Evolutionary conservation across 2,888 invertebrate species (phyloP), one percentile per base, ranked within the genome.

Genomic region (Limnephilus auricula): DNA sequence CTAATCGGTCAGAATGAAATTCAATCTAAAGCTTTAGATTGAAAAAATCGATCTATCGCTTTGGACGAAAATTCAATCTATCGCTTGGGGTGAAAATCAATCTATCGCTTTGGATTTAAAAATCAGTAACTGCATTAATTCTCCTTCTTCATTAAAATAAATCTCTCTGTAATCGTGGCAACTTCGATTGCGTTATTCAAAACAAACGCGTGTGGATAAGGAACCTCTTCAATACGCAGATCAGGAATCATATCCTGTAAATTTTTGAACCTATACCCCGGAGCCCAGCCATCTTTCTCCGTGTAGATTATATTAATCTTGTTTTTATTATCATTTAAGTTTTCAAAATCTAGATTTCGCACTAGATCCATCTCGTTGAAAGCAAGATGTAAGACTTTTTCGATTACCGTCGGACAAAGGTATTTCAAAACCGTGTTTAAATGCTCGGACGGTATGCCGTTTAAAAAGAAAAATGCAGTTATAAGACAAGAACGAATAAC

Each of bases 251-350:
- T 94, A 91, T 93, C 93, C 92, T 94, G 94, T 91, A 99, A 94
- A 92, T 97, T 96, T 40, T 97, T 95, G 94, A 97, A 98, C 94
- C 97, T 98, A 80, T 95, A 94, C 0, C 96, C 93, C 0, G 99
- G 99, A 89, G 97, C 97, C 99, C 99, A 99, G 12, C 96, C 96
- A 95, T 99, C 99, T 5, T 94, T 96, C 6, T 95, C 95, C 15
- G 98, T 98, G 94, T 98, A 99, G 94, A 98, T 98, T 87, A 99
- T 96, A 94, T 97, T 97, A 2, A 99, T 95, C 93, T 97, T 97
- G 25, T 96, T 94, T n/a, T 96, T 93, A 94, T 97, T 95, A 40
- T 95, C 94, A 31, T 95, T 94, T 84, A 99, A 95, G 84, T 96
- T 94, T 10, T 96, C 95, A 90, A 95, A 95, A 93, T 99, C 98